Evolutionary conservation across 2,888 invertebrate species (phyloP), one percentile per base, ranked within the genome.

Genomic region (Mythimna lalbum): DNA sequence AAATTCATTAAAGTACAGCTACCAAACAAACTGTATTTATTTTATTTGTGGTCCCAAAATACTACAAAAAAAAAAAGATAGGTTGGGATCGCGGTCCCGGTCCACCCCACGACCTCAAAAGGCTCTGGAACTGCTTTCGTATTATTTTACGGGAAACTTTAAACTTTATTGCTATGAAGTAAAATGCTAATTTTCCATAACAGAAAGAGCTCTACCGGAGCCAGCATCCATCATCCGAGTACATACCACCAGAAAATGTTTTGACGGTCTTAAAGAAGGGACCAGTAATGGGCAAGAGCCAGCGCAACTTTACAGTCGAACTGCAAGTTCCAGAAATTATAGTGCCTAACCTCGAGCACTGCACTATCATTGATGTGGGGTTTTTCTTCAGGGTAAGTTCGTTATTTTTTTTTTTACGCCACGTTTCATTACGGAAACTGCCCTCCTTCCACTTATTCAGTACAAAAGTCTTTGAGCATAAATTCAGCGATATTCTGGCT

Each of bases 331-430:
- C 94, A 0, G 88, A 89, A 27, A 79, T 92, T 27, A 81, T 94
- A 10, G 87, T 88, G 5, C 90, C 91, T 1, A 89, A 91, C 57
- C 85, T 94, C 0, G 87, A 90, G 39, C 83, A 89, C 74, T 94
- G 94, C 72, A 27, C 73, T 1, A 87, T 94, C 47, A 94, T 95
- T 2, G 92, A 93, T 56, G 81, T 93, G 0, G 89, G 88, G 0
- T 94, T 91, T 76, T 92, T 89, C 64, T 88, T 95, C 6, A 90
- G 89, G 89, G 94, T 94, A 43, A 86, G 86, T 80, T 39, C n/a
- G 21, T 23, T n/a, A 14, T n/a, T 14, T 27, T 43, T 4, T 23
- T 23, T n/a, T 47, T 47, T 47, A 19, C 47, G 19, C 19, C 6
- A 5, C 39, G 7, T 39, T 39, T 39, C 4, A 27, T 27, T 27